Conservation (phyloP, 2,113 vertebrate genomes). For the Labeo catla region DNA sequence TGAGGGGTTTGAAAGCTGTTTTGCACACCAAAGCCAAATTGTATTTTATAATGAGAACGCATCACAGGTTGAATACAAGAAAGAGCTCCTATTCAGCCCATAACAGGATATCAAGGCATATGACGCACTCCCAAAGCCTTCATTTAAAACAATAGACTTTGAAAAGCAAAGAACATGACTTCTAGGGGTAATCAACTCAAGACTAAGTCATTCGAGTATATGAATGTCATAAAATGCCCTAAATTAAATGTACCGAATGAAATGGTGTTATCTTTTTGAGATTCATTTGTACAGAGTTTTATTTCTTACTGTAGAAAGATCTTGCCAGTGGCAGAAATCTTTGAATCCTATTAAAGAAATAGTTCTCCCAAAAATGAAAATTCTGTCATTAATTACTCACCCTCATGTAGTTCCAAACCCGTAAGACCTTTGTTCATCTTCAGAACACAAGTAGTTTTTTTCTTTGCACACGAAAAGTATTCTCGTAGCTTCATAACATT, state of each 20-base stretch:
- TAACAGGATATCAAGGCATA: slow-evolving; percentile 41
- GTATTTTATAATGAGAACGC: slow-evolving; percentile 33
- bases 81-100: slow-evolving; percentile 14
- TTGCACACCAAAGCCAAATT: slow-evolving; percentile 21
- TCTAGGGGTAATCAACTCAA: slow-evolving; percentile 54
- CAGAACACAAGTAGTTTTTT: too few relatives aligned
- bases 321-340: background rate
- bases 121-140: slow-evolving; percentile 8
- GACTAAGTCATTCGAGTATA: slow-evolving; percentile 44
- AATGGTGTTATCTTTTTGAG: background rate
- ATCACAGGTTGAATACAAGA: slow-evolving; percentile 40
- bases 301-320: background rate
- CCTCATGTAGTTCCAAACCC: too few relatives aligned
- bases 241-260: background rate
- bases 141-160: slow-evolving; percentile 44
- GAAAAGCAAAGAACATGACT: slow-evolving; percentile 52
- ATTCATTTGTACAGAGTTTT: background rate
- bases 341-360: background rate
- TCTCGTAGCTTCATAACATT: too few relatives aligned
- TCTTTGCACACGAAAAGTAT: too few relatives aligned
- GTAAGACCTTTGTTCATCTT: too few relatives aligned
- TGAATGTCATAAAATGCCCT: slow-evolving; percentile 45
- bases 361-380: too few relatives aligned
- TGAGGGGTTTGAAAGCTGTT: slow-evolving; percentile 22
- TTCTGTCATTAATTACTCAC: too few relatives aligned